Evolutionary conservation across 2,888 invertebrate genomes (phyloP).

Genomic region (Agriotes lineatus): DNA sequence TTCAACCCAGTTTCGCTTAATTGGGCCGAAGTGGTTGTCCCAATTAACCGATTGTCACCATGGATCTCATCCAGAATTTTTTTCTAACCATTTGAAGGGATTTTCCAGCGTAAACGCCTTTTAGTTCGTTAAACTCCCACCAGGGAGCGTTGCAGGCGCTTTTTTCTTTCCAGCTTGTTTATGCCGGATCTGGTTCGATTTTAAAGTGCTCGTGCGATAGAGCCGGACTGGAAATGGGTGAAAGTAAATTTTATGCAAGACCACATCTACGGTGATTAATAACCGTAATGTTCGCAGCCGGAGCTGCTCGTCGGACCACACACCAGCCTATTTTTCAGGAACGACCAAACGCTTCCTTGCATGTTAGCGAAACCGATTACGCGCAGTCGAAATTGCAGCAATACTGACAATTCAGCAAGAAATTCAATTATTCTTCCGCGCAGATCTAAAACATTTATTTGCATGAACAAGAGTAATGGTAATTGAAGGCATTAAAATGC

Average conservation of each 20-base stretch:
- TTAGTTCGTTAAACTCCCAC: no score
- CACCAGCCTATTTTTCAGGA: neutral
- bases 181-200: no score
- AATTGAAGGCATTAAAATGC: constrained; percentile 49
- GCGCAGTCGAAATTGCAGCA: neutral
- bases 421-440: constrained; percentile 20
- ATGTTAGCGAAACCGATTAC: constrained; percentile 1
- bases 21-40: no score
- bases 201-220: no score
- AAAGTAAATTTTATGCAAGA: constrained; percentile 13
- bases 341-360: neutral
- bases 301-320: constrained; percentile 3
- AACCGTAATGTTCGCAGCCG: constrained; percentile 3
- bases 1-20: no score
- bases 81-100: no score
- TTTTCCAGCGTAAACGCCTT: no score
- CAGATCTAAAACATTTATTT: constrained; percentile 33
- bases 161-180: no score
- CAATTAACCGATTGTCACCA: no score
- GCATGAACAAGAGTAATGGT: constrained; percentile 47
- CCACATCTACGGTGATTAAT: neutral
- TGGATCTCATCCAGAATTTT: no score
- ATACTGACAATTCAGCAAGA: constrained; percentile 1
- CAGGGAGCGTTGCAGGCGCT: no score
- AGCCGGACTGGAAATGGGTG: constrained; percentile 11